Percentiles rank a stretch among this genome's conserved stretches.
Conservation (phyloP, 2,888 invertebrate genomes). For the Rhagonycha lutea region DNA sequence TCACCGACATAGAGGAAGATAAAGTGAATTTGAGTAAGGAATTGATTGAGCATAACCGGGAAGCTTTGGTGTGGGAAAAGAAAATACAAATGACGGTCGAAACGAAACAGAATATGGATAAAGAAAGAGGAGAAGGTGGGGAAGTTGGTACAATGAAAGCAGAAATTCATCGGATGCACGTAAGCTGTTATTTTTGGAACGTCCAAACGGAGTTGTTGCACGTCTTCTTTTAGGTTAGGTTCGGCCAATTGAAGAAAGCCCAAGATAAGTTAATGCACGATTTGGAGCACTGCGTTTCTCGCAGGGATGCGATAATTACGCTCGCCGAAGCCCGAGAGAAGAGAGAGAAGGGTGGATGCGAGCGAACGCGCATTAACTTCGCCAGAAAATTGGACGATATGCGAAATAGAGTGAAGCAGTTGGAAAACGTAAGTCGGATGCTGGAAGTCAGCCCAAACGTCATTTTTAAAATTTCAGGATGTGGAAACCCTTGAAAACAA, state of each 20-base stretch:
- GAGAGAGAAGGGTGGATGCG: slow-evolving; percentile 49
- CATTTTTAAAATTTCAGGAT: slow-evolving; percentile 20
- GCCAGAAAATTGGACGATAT: slow-evolving; percentile 64
- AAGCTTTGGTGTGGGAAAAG: slow-evolving; percentile 80
- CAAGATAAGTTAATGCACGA: slow-evolving; percentile 66
- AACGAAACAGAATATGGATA: slow-evolving; percentile 68
- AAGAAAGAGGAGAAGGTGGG: slow-evolving; percentile 67
- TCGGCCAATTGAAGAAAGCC: slow-evolving; percentile 58
- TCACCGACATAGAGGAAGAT: slow-evolving; percentile 67
- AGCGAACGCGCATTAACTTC: slow-evolving; percentile 57
- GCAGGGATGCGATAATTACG: slow-evolving; percentile 67
- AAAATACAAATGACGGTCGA: slow-evolving; percentile 76
- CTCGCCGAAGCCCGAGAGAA: slow-evolving; percentile 62
- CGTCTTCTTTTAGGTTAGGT: slow-evolving; percentile 49
- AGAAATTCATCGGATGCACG: slow-evolving; percentile 85
- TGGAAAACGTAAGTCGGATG: slow-evolving; percentile 52
- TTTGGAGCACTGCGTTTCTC: slow-evolving; percentile 66
- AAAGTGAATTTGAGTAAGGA: slow-evolving; percentile 68
- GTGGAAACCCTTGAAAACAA: not conserved
- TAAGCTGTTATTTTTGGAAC: slow-evolving; percentile 47
- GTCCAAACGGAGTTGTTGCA: not conserved
- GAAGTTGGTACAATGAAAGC: slow-evolving; percentile 77
- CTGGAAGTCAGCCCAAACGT: not conserved
- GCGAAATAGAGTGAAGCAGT: slow-evolving; percentile 61
- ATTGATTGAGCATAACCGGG: slow-evolving; percentile 65